Conservation (phyloP, 2,797 vertebrate species). For the Moxostoma hubbsi region DNA sequence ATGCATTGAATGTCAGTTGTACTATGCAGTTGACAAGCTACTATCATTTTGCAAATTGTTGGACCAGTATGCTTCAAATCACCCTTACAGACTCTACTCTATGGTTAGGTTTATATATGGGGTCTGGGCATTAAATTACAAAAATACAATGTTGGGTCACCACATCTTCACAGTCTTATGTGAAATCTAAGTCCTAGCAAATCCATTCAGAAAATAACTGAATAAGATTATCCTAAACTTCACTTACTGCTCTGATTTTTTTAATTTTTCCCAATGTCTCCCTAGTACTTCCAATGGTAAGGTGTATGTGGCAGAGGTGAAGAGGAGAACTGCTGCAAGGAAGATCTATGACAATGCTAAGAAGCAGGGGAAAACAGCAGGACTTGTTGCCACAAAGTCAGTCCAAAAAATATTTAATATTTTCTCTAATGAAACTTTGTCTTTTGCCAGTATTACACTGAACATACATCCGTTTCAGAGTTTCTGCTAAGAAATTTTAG, state of each 20-base stretch:
- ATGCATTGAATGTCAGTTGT: too few species aligned
- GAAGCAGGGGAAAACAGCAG: constrained; percentile 83
- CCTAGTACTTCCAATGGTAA: constrained; percentile 79
- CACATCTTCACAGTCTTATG: too few species aligned
- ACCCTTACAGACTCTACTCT: too few species aligned
- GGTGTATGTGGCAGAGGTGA: constrained; percentile 82
- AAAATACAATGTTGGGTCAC: too few species aligned
- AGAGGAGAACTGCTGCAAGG: constrained; percentile 84
- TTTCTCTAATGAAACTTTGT: constrained; percentile 45
- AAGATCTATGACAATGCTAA: constrained; percentile 86
- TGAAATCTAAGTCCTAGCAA: too few species aligned
- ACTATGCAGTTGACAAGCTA: too few species aligned
- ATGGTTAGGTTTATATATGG: too few species aligned
- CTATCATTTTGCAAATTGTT: too few species aligned
- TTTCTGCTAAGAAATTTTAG: too few species aligned
- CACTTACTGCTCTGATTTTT: constrained; percentile 4
- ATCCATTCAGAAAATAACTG: too few species aligned
- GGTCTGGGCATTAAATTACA: too few species aligned
- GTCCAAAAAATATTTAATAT: constrained; percentile 59
- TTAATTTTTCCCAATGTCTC: constrained; percentile 53
- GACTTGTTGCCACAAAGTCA: constrained; percentile 85
- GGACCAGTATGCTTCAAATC: too few species aligned
- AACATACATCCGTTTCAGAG: constrained; percentile 27
- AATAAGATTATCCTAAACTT: not conserved
- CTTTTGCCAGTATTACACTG: constrained; percentile 39